These are phyloP conservation scores for Thymelicus acteon DNA, from an alignment of 2,888 invertebrate genomes.

Conservation along the genomic window DNA sequence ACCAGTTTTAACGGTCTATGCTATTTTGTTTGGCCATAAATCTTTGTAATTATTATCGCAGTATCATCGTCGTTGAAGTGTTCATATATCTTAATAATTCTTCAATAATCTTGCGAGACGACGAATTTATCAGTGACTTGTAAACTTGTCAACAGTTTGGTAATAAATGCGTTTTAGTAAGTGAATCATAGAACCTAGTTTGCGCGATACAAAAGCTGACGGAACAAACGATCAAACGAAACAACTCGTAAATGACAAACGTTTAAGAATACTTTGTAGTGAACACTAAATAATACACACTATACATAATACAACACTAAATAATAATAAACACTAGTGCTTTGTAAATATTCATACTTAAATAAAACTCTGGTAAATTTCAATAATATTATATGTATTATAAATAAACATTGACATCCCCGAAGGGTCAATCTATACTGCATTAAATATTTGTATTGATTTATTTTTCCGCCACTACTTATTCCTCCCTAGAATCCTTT, in stretches of 20 bases:
- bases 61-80: background rate
- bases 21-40: constrained; percentile 26
- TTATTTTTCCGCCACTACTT: background rate
- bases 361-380: too few relatives aligned
- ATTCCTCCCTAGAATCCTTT: background rate
- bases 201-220: background rate
- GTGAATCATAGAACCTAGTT: background rate
- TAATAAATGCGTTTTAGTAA: background rate
- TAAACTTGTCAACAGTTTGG: constrained; percentile 2
- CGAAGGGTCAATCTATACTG: too few relatives aligned
- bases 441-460: too few relatives aligned
- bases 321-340: too few relatives aligned
- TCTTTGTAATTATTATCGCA: constrained; percentile 5
- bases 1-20: constrained; percentile 37
- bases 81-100: constrained; percentile 11
- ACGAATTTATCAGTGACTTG: constrained; percentile 3
- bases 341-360: too few relatives aligned
- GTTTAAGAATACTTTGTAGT: too few relatives aligned
- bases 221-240: background rate
- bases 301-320: too few relatives aligned
- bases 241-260: too few relatives aligned
- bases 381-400: too few relatives aligned
- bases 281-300: too few relatives aligned
- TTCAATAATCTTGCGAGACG: background rate
- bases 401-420: too few relatives aligned